Evolutionary conservation across 2,888 invertebrate genomes (phyloP).

Genomic region (Cremastinae sp.): DNA sequence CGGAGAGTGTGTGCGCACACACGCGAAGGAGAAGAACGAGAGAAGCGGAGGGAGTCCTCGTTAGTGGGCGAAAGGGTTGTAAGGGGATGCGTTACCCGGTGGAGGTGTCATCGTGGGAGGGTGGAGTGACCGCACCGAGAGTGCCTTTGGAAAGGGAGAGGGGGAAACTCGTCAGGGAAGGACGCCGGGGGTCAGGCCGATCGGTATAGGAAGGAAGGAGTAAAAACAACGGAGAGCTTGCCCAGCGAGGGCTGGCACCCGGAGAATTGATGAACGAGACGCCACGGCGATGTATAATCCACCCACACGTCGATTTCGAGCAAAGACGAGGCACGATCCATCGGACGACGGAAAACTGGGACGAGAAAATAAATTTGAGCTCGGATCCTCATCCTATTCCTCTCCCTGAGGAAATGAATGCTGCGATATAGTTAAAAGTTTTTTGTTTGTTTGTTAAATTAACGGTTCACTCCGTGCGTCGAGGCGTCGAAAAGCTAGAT

Average conservation of each 20-base stretch:
- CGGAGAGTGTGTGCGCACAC: no score
- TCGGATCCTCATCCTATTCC: no score
- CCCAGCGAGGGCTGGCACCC: constrained; percentile 17
- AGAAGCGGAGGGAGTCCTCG: constrained; percentile 10
- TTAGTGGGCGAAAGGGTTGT: constrained; percentile 30
- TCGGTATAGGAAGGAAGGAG: constrained; percentile 48
- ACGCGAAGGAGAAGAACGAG: not conserved
- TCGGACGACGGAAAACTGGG: not conserved
- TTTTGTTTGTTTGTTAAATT: no score
- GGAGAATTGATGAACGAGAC: constrained; percentile 50
- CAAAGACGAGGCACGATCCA: not conserved
- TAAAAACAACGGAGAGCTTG: constrained; percentile 70
- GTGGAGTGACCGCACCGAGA: constrained; percentile 52
- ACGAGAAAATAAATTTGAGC: not conserved
- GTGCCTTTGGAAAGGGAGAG: constrained; percentile 14
- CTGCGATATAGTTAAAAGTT: no score
- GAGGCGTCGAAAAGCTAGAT: constrained; percentile 5
- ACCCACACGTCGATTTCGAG: not conserved
- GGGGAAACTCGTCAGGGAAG: not conserved
- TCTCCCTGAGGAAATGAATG: not conserved
- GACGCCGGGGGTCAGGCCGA: constrained; percentile 11
- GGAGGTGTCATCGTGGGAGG: constrained; percentile 57
- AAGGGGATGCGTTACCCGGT: constrained; percentile 63
- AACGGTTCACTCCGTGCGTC: no score
- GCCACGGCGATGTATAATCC: constrained; percentile 23